Percentiles rank a stretch among this genome's conserved stretches.
These are phyloP conservation scores for Holocentrus rufus DNA, from an alignment of 2,797 vertebrate genomes.

Conservation along the genomic window DNA sequence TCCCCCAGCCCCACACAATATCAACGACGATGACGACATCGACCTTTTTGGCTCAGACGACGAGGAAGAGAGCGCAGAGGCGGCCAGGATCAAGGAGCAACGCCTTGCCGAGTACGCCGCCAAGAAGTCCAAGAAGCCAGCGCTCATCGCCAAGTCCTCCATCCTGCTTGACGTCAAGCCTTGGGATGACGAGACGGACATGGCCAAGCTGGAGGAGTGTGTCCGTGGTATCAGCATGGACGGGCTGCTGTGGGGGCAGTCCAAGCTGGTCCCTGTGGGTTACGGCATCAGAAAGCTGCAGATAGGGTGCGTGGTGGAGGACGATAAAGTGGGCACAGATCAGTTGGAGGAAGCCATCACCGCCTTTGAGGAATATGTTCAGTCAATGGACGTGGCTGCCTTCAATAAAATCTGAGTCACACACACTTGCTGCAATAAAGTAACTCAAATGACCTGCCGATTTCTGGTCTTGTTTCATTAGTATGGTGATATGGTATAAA, in stretches of 20 bases:
- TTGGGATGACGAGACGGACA: conserved; percentile 97
- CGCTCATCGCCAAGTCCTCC: conserved; percentile 91
- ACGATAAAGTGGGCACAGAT: conserved; percentile 96
- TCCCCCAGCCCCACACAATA: conserved; percentile 76
- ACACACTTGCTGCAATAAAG: neutral
- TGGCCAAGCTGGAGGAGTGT: conserved; percentile 91
- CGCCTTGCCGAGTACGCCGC: conserved; percentile 92
- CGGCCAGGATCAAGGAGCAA: conserved; percentile 87
- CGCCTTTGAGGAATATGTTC: conserved; percentile 92
- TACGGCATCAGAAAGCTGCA: conserved; percentile 98
- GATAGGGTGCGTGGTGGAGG: conserved; percentile 96
- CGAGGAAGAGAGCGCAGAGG: conserved; percentile 89
- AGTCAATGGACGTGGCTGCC: conserved; percentile 96
- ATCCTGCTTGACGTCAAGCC: conserved; percentile 91
- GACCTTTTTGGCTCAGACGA: conserved; percentile 95
- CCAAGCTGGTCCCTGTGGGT: conserved; percentile 93
- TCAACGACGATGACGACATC: conserved; percentile 85
- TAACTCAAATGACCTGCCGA: neutral
- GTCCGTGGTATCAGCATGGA: conserved; percentile 91
- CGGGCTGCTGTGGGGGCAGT: conserved; percentile 94
- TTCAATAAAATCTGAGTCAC: conserved; percentile 94
- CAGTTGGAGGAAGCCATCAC: conserved; percentile 94
- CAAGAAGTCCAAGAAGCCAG: conserved; percentile 93
- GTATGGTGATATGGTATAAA: conserved; percentile 3
- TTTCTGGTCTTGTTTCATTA: conserved; percentile 5